phyloP scores from a whole-genome alignment of 35 echinoderm and acorn worm genomes.

The Stichopus chloronotus region DNA sequence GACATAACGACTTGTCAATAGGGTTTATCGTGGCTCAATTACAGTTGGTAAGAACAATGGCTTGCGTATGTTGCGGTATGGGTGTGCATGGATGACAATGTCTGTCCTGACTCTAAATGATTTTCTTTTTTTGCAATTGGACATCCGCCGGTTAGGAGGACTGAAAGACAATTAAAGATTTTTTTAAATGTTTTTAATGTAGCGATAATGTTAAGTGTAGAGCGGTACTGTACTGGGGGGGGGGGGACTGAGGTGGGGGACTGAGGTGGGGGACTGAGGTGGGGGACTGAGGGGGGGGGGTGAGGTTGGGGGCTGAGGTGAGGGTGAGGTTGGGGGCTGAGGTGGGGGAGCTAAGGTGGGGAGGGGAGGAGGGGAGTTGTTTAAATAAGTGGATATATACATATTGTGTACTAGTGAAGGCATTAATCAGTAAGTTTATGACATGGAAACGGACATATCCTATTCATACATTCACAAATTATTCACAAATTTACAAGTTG shows the following conservation, averaged over 20 bases:
- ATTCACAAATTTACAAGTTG: too few relatives aligned
- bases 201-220: too few relatives aligned
- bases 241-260: background rate
- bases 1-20: background rate
- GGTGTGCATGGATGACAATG: background rate
- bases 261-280: too few relatives aligned
- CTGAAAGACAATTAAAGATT: too few relatives aligned
- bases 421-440: too few relatives aligned
- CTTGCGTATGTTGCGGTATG: background rate
- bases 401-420: too few relatives aligned
- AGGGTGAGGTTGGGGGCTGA: background rate
- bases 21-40: background rate
- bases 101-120: background rate
- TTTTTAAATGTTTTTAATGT: too few relatives aligned
- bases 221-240: background rate
- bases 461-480: too few relatives aligned
- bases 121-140: background rate
- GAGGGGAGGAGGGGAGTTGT: background rate
- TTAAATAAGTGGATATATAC: too few relatives aligned
- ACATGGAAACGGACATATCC: too few relatives aligned
- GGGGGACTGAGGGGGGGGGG: background rate
- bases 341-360: background rate
- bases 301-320: background rate
- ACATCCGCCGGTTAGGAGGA: too few relatives aligned
- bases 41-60: background rate